phyloP scores from a whole-genome alignment of 2,888 invertebrate genomes.

The Coecobrya sp. region DNA sequence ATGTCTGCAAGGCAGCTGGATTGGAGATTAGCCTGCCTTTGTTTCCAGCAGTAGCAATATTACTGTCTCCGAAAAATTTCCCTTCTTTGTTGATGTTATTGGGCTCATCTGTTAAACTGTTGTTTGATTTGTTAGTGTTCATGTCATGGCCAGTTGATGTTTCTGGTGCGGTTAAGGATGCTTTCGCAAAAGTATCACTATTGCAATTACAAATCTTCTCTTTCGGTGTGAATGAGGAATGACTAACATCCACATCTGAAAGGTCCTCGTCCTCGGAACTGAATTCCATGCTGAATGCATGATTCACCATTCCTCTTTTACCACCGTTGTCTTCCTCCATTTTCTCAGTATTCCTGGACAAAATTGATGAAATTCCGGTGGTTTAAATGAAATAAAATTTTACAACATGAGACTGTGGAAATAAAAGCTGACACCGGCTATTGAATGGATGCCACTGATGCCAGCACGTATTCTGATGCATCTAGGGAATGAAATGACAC shows the following conservation, averaged over 20 bases:
- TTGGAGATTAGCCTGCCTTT: neutral
- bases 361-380: neutral
- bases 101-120: neutral
- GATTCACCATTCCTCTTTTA: constrained; percentile 13
- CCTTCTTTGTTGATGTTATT: neutral
- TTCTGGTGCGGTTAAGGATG: neutral
- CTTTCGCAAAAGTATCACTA: neutral
- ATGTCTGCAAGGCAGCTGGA: neutral
- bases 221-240: neutral
- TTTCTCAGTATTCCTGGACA: neutral
- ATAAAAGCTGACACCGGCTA: neutral
- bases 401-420: neutral
- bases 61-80: neutral
- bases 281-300: constrained; percentile 43
- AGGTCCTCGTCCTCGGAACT: constrained; percentile 26
- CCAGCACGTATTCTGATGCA: neutral
- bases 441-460: neutral
- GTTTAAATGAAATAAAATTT: neutral
- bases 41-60: constrained; percentile 17
- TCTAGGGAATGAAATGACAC: neutral
- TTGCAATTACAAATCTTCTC: neutral
- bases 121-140: neutral
- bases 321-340: constrained; percentile 8
- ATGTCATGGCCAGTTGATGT: neutral
- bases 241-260: constrained; percentile 1